Evolutionary conservation across 2,797 vertebrate genomes (phyloP), one percentile per base, ranked within the genome.

Genomic region (Botia almorhae): DNA sequence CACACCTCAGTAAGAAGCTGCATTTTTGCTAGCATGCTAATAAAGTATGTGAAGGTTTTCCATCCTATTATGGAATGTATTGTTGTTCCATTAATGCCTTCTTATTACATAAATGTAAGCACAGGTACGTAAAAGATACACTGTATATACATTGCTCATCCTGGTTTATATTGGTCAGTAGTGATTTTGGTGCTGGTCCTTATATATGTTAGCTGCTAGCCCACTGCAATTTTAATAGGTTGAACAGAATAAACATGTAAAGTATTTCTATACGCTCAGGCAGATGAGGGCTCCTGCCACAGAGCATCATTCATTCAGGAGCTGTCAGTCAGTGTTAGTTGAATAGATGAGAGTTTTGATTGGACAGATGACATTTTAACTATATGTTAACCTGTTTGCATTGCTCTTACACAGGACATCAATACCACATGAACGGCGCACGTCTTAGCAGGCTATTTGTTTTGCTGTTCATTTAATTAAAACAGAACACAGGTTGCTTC

Each of bases 361-460:
- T 91, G 91, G 90, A 92, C 91, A 88, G 90, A 92, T 93, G 90
- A 89, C 88, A 90, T 92, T 91, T 92, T 69, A 17, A 81, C 65
- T 82, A 60, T 85, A 87, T 87, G 87, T 93, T 91, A 90, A 81
- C 81, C 16, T 64, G 81, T 86, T 78, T 83, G 85, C 83, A 33
- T 85, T 70, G 82, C 81, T 85, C 86, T 69, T 65, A 84, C 81
- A 21, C 84, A 87, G 46, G 77, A 81, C 89, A 86, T 93, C 88
- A 90, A 89, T 90, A 88, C 48, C 78, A 68, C 75, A 79, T 56
- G 77, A 85, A 90, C 82, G 76, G 83, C 63, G 81, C 55, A 75
- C 12, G 43, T 83, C 87, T 85, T 82, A 69, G 58, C 13, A 14
- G 65, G 56, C 53, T 81, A 82, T 87, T 85, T 86, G 63, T 85